These are phyloP conservation scores for Azorinus chamasolen DNA, from an alignment of 2,888 invertebrate genomes.

Conservation along the genomic window DNA sequence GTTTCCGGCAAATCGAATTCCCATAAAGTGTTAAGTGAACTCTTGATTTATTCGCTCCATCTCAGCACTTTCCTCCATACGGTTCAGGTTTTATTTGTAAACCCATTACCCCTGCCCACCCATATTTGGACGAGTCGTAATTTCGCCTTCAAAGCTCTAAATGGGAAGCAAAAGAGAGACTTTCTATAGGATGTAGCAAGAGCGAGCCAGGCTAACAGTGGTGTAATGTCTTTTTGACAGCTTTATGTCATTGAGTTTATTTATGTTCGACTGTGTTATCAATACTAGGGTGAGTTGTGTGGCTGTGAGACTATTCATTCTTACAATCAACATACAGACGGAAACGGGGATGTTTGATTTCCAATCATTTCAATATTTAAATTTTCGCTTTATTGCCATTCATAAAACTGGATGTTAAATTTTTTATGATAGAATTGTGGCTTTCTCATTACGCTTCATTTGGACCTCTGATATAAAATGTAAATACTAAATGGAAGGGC, in stretches of 20 bases:
- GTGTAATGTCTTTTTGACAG: slow-evolving; percentile 61
- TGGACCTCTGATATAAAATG: slow-evolving; percentile 59
- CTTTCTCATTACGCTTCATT: slow-evolving; percentile 57
- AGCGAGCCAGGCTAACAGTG: slow-evolving; percentile 5
- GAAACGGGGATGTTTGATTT: slow-evolving; percentile 50
- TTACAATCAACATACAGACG: slow-evolving; percentile 41
- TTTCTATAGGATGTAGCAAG: no score
- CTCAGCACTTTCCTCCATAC: slow-evolving; percentile 9
- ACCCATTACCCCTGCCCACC: slow-evolving; percentile 54
- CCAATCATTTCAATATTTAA: slow-evolving; percentile 59
- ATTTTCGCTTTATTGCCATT: slow-evolving; percentile 56
- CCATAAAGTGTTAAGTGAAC: neutral
- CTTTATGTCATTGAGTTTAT: slow-evolving; percentile 57
- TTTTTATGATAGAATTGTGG: slow-evolving; percentile 61
- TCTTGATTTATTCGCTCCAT: slow-evolving; percentile 20
- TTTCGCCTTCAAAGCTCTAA: no score
- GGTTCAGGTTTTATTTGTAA: slow-evolving; percentile 6
- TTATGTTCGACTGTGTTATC: slow-evolving; percentile 48
- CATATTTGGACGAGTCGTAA: slow-evolving; percentile 27
- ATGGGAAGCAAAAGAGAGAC: no score
- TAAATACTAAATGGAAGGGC: slow-evolving; percentile 57
- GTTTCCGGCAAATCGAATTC: neutral
- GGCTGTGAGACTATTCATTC: slow-evolving; percentile 36
- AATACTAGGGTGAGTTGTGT: slow-evolving; percentile 25
- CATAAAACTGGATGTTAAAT: slow-evolving; percentile 62